Conservation (phyloP, 2,113 vertebrate genomes). For the Heloderma charlesbogerti region DNA sequence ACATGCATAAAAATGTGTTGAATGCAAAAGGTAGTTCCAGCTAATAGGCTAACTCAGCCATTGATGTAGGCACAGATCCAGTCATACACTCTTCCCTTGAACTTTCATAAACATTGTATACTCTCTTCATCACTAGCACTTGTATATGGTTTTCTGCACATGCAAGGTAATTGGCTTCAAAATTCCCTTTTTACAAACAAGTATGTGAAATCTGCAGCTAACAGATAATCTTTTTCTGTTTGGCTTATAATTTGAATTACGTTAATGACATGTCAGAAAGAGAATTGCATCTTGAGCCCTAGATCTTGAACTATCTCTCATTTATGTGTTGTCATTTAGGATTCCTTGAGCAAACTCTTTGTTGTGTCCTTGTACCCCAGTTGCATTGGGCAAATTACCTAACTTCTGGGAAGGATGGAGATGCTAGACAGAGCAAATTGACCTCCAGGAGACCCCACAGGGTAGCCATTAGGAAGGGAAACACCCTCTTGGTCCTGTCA, state of each 20-base stretch:
- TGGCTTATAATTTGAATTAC: not conserved
- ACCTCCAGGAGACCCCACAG: not conserved
- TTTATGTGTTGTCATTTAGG: not conserved
- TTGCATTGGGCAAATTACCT: constrained; percentile 2
- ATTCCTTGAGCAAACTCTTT: not conserved
- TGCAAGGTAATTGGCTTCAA: not conserved
- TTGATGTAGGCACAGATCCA: not conserved
- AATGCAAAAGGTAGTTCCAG: not conserved
- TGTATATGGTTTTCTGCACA: not conserved
- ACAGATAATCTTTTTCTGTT: not conserved
- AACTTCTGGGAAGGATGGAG: not conserved
- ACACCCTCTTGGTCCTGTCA: not conserved
- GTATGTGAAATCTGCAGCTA: not conserved
- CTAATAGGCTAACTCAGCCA: not conserved
- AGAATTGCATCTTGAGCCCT: not conserved
- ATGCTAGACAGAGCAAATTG: not conserved
- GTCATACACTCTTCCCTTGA: not conserved
- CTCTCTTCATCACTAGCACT: not conserved
- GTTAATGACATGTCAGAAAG: not conserved
- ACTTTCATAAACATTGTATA: not conserved
- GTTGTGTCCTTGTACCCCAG: not conserved
- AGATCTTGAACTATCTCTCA: not conserved
- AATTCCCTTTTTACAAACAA: not conserved
- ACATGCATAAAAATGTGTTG: not conserved
- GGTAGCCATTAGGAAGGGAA: not conserved